phyloP scores from a whole-genome alignment of 2,888 invertebrate genomes.

The Nudaria mundana region DNA sequence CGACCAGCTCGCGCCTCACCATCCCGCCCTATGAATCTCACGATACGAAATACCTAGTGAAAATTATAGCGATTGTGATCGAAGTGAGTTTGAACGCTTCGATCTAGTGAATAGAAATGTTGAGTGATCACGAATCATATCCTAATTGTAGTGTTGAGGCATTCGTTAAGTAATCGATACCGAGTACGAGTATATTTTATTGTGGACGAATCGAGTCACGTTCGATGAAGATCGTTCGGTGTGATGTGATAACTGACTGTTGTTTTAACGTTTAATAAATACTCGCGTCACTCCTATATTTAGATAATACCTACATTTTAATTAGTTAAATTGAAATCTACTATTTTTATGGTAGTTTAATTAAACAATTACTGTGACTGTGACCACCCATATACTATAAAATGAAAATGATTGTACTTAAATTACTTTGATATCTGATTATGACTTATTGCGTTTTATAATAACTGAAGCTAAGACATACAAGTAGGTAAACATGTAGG shows the following conservation, averaged over 20 bases:
- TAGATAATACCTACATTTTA: slow-evolving; percentile 12
- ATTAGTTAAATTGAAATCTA: slow-evolving; percentile 16
- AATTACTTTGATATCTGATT: no score
- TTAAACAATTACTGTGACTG: slow-evolving; percentile 7
- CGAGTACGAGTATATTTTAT: no score
- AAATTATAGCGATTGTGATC: slow-evolving; percentile 16
- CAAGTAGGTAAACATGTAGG: no score
- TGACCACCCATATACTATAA: background rate
- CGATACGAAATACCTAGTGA: slow-evolving; percentile 11
- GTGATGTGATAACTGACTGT: slow-evolving; percentile 31
- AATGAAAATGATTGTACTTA: slow-evolving; percentile 16
- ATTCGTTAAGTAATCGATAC: no score
- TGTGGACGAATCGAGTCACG: slow-evolving; percentile 19
- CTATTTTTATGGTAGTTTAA: slow-evolving; percentile 12
- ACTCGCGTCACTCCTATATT: slow-evolving; percentile 29
- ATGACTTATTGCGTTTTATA: no score
- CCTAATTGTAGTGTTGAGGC: slow-evolving; percentile 59
- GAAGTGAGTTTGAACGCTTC: slow-evolving; percentile 32
- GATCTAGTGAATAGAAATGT: slow-evolving; percentile 41
- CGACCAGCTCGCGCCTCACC: slow-evolving; percentile 59
- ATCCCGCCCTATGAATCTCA: slow-evolving; percentile 34
- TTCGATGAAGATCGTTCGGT: slow-evolving; percentile 23
- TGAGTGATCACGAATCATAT: slow-evolving; percentile 76
- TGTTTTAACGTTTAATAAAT: slow-evolving; percentile 34
- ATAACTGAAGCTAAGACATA: no score